phyloP scores from a whole-genome alignment of 2,797 vertebrate species.

The Eidolon dupreanum region DNA sequence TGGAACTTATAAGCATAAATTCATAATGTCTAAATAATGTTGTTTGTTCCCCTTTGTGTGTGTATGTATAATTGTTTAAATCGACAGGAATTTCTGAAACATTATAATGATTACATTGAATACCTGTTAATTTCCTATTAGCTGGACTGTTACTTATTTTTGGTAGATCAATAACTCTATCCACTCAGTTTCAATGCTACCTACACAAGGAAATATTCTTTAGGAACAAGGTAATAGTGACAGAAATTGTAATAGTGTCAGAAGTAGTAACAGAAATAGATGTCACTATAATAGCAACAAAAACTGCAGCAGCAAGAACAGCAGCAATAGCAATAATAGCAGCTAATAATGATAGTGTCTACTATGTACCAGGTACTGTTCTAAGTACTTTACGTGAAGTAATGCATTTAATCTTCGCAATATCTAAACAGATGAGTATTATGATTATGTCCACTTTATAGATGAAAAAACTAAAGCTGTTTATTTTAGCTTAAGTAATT shows the following conservation, averaged over 20 bases:
- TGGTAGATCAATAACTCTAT: background rate
- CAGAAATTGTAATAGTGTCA: background rate
- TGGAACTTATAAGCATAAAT: background rate
- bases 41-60: background rate
- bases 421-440: background rate
- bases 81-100: conserved; percentile 12
- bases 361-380: rapidly evolving
- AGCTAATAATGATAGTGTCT: background rate
- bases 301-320: background rate
- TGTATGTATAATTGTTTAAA: background rate
- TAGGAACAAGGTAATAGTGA: background rate
- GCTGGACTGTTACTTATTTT: background rate
- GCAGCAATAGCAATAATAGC: rapidly evolving
- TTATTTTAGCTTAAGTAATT: background rate
- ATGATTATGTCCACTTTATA: background rate
- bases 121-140: background rate
- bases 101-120: background rate
- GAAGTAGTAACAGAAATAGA: background rate
- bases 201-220: background rate
- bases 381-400: background rate
- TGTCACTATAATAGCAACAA: background rate
- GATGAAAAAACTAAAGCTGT: background rate
- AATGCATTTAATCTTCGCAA: background rate
- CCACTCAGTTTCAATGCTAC: background rate
- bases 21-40: conserved; percentile 13